Conservation (phyloP, 2,888 invertebrate genomes). For the Ecdyonurus torrentis region DNA sequence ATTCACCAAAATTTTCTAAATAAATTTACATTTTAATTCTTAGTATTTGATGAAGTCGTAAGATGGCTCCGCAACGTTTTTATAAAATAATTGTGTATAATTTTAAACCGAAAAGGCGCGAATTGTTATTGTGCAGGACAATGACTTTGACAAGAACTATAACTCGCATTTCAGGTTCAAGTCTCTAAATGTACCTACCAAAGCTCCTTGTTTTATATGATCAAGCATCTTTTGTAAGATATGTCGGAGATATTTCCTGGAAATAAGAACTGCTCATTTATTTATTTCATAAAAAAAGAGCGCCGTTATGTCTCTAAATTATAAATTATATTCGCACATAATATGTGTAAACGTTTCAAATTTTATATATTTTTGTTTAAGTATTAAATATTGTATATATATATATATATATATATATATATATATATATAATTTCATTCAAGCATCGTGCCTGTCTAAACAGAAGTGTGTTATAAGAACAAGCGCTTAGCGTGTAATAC, state of each 20-base stretch:
- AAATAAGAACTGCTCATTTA: neutral
- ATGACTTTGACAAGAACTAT: neutral
- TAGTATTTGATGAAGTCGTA: neutral
- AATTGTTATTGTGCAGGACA: neutral
- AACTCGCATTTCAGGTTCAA: neutral
- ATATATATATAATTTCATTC: too few relatives aligned
- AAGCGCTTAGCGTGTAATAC: too few relatives aligned
- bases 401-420: too few relatives aligned
- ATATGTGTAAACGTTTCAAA: neutral
- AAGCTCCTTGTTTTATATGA: neutral
- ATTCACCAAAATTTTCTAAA: too few relatives aligned
- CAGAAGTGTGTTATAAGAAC: too few relatives aligned
- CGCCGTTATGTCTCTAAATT: neutral
- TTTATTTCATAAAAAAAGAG: neutral
- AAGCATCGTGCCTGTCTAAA: too few relatives aligned
- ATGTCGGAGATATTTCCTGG: neutral
- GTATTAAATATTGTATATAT: too few relatives aligned
- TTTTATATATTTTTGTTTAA: too few relatives aligned
- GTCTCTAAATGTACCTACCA: neutral
- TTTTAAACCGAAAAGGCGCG: neutral
- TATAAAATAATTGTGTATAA: neutral
- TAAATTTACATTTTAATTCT: too few relatives aligned
- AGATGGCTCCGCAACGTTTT: neutral
- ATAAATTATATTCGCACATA: neutral
- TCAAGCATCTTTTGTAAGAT: neutral